phyloP scores from a whole-genome alignment of 2,797 vertebrate genomes.

The Betta splendens region DNA sequence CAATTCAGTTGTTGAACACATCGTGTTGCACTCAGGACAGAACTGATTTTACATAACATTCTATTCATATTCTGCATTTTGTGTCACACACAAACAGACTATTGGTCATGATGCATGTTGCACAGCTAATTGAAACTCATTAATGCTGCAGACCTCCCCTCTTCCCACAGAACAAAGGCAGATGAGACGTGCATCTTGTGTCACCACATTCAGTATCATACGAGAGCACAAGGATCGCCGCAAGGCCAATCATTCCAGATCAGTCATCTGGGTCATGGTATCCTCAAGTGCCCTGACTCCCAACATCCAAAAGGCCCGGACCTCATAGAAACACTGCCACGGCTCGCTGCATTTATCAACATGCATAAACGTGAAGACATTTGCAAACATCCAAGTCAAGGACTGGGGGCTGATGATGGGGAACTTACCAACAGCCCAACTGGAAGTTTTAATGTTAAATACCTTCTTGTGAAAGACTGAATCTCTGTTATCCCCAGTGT shows the following conservation, averaged over 20 bases:
- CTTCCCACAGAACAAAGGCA: conserved; percentile 38
- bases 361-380: conserved; percentile 29
- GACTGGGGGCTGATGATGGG: too few relatives aligned
- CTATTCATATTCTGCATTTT: neutral
- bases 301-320: conserved; percentile 44
- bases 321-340: conserved; percentile 50
- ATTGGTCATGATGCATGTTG: conserved; percentile 3
- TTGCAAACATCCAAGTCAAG: conserved; percentile 10
- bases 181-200: conserved; percentile 53
- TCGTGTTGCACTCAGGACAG: conserved; percentile 1
- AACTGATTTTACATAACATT: conserved; percentile 9
- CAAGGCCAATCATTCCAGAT: conserved; percentile 54
- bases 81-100: conserved; percentile 6
- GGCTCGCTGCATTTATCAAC: conserved; percentile 49
- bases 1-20: neutral
- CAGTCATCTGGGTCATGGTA: conserved; percentile 62
- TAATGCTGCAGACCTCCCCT: conserved; percentile 12
- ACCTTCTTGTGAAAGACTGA: too few relatives aligned
- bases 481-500: too few relatives aligned
- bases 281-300: conserved; percentile 54
- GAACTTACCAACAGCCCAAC: too few relatives aligned
- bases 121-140: conserved; percentile 19
- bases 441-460: too few relatives aligned
- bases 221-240: conserved; percentile 22
- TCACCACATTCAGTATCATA: conserved; percentile 33